These are phyloP conservation scores for Archips crataeganus DNA, from an alignment of 2,888 invertebrate species.

Conservation along the genomic window DNA sequence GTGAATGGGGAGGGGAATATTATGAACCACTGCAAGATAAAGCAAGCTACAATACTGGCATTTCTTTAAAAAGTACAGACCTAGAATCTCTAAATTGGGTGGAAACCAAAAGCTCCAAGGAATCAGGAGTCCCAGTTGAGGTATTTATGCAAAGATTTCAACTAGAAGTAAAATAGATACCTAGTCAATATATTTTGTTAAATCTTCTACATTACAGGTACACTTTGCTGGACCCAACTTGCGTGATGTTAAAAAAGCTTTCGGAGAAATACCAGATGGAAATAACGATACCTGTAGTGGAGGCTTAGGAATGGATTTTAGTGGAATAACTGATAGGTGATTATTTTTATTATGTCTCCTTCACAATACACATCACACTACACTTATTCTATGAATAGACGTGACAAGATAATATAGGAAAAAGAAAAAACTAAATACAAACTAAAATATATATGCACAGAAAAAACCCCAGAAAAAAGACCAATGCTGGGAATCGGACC, in stretches of 20 bases:
- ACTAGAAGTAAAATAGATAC: neutral
- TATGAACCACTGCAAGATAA: slow-evolving; percentile 43
- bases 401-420: too few relatives aligned
- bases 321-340: slow-evolving; percentile 64
- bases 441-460: too few relatives aligned
- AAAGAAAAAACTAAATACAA: too few relatives aligned
- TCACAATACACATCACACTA: too few relatives aligned
- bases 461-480: too few relatives aligned
- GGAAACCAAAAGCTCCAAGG: slow-evolving; percentile 41
- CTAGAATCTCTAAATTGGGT: slow-evolving; percentile 53
- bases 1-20: slow-evolving; percentile 52
- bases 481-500: too few relatives aligned
- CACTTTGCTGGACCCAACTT: slow-evolving; percentile 56
- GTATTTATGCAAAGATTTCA: slow-evolving; percentile 35
- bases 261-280: slow-evolving; percentile 48
- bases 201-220: slow-evolving; percentile 51
- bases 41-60: neutral
- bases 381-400: too few relatives aligned
- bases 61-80: slow-evolving; percentile 48
- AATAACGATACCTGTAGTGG: slow-evolving; percentile 13
- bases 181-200: neutral
- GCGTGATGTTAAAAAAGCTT: slow-evolving; percentile 56
- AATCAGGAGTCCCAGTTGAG: slow-evolving; percentile 47
- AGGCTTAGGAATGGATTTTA: slow-evolving; percentile 68
- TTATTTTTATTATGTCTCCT: too few relatives aligned